These are phyloP conservation scores for Bostrychus sinensis DNA, from an alignment of 2,113 vertebrate genomes.

Conservation along the genomic window DNA sequence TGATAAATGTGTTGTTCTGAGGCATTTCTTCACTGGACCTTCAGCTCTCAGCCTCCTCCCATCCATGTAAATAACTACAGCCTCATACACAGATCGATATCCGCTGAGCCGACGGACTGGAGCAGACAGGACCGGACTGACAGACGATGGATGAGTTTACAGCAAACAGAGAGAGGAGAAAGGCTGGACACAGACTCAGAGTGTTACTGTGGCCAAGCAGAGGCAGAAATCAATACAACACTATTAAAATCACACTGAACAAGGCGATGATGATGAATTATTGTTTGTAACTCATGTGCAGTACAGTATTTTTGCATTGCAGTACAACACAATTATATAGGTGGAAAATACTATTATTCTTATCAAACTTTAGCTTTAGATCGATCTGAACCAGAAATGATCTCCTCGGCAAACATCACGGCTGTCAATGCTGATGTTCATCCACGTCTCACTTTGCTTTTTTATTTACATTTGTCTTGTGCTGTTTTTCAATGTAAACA, in stretches of 20 bases:
- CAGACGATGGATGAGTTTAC: constrained; percentile 4
- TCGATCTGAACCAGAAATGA: no score
- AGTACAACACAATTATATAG: no score
- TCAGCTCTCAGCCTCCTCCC: not conserved
- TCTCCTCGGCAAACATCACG: no score
- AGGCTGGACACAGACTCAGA: not conserved
- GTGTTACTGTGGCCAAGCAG: not conserved
- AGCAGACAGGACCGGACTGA: not conserved
- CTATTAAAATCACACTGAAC: not conserved
- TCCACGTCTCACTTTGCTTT: no score
- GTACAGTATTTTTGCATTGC: no score
- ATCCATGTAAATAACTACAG: not conserved
- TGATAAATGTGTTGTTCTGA: constrained; percentile 7
- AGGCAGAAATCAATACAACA: constrained; percentile 1
- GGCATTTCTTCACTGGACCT: not conserved
- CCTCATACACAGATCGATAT: not conserved
- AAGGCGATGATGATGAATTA: not conserved
- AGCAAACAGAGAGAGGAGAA: not conserved
- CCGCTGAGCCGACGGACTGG: not conserved
- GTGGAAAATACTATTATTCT: no score
- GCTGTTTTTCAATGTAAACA: no score
- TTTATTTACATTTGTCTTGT: no score
- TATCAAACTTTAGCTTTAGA: no score
- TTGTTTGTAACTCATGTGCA: no score
- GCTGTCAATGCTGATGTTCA: no score